Evolutionary conservation across 2,797 vertebrate genomes (phyloP).

Genomic region (Spinibarbus caldwelli): DNA sequence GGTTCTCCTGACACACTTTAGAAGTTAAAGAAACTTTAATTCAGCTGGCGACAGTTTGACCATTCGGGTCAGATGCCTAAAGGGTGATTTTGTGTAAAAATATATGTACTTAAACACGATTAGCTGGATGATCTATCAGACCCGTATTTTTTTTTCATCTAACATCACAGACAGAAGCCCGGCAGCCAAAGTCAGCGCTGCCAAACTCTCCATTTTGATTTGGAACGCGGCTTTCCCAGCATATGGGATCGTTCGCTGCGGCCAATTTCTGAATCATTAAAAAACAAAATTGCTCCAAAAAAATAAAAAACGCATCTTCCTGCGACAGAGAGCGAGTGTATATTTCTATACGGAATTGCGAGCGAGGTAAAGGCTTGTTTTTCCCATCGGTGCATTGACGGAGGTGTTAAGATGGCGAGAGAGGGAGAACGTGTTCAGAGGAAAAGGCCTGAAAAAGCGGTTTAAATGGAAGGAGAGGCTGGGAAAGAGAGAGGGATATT

Average conservation of each 20-base stretch:
- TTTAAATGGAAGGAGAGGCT: constrained; percentile 47
- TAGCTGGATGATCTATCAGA: constrained; percentile 16
- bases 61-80: neutral
- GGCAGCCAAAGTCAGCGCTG: constrained; percentile 28
- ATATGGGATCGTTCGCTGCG: constrained; percentile 60
- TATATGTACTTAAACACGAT: constrained; percentile 36
- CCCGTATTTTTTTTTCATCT: neutral
- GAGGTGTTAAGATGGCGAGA: constrained; percentile 48
- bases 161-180: constrained; percentile 27
- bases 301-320: neutral
- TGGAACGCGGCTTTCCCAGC: constrained; percentile 62
- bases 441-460: constrained; percentile 25
- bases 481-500: constrained; percentile 68
- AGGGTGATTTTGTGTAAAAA: constrained; percentile 2
- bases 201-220: constrained; percentile 77
- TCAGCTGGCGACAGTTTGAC: neutral
- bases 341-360: constrained; percentile 13
- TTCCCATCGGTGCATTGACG: constrained; percentile 3
- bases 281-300: neutral
- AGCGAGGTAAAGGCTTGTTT: constrained; percentile 10
- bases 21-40: constrained; percentile 27
- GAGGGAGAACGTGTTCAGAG: constrained; percentile 18
- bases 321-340: neutral
- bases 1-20: constrained; percentile 13
- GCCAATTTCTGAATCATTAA: constrained; percentile 52